Base-by-base conservation (phyloP, 2,113 vertebrate genomes). In the Poicephalus gulielmi region DNA sequence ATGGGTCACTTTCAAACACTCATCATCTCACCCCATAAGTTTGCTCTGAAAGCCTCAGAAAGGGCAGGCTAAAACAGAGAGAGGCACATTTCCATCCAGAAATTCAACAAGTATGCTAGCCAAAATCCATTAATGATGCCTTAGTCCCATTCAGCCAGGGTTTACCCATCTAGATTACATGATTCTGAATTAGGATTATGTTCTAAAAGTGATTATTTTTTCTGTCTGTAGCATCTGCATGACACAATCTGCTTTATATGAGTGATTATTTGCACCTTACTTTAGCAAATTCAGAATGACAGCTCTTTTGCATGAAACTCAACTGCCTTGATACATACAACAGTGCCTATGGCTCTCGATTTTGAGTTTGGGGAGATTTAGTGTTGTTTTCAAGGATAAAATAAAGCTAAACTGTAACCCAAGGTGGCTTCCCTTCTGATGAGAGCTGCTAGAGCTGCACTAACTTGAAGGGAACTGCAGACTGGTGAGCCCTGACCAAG, bases 1-100 rank as follows among this genome's bases (percentile, higher is more conserved):
- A 88, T 85, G 83, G 96, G 86, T 96, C 92, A 82, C 60, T 85
- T 74, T 70, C 27, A 86, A 84, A 10, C 4, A 1, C 73, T 95
- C 70, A 27, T 81, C 73, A 16, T 84, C 82, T 91, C 71, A 70
- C 37, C 44, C 73, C 47, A 91, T 46, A 68, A 47, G 23, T 43
- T 80, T 83, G 27, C 75, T 83, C 37, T 62, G 43, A 79, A n/a
- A 90, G 8, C 53, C 68, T 88, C 60, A 23, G 24, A 68, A 28
- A 83, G 24, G 35, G 22, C 66, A 87, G 44, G n/a, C 57, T 94
- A 28, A 74, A 85, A 11, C 39, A 53, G 53, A 31, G n/a, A 71
- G 39, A 39, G 49, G 30, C 46, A n/a, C 3, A 1, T 39, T 94
- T 91, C 49, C 75, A 88, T n/a, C 9, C 74, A 78, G 43, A 55